Evolutionary conservation across 2,888 invertebrate species (phyloP).

Genomic region (Drosophila affinis): DNA sequence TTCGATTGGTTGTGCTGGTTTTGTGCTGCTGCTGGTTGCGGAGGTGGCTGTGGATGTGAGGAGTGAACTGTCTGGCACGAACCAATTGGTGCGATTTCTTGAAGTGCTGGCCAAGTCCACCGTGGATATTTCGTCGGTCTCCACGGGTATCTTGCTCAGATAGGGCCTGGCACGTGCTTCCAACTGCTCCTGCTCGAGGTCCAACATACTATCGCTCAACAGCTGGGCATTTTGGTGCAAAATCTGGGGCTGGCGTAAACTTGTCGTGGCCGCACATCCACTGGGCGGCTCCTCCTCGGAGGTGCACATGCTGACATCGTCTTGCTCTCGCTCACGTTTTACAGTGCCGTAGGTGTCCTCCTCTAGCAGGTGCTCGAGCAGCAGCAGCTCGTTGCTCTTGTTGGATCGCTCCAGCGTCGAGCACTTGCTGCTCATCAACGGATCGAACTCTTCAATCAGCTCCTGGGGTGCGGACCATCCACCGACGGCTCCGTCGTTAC

Average conservation of each 20-base stretch:
- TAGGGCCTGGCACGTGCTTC: slow-evolving; percentile 64
- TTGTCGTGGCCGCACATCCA: background rate
- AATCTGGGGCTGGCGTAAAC: slow-evolving; percentile 66
- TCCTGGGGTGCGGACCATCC: slow-evolving; percentile 82
- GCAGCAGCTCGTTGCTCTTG: slow-evolving; percentile 86
- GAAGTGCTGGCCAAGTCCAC: slow-evolving; percentile 73
- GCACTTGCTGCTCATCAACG: slow-evolving; percentile 82
- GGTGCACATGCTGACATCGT: slow-evolving; percentile 84
- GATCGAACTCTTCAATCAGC: slow-evolving; percentile 91
- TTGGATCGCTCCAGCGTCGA: slow-evolving; percentile 74
- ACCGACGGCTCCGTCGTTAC: slow-evolving; percentile 73
- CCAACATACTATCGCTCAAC: slow-evolving; percentile 79
- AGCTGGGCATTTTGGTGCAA: slow-evolving; percentile 82
- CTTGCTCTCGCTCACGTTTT: slow-evolving; percentile 78
- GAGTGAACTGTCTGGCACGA: slow-evolving; percentile 61
- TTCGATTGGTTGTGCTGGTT: slow-evolving; percentile 67
- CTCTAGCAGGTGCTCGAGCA: slow-evolving; percentile 88
- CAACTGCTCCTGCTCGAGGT: slow-evolving; percentile 35
- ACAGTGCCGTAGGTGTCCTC: slow-evolving; percentile 88
- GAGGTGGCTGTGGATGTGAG: background rate
- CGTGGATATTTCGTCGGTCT: slow-evolving; percentile 24
- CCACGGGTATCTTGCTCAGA: slow-evolving; percentile 65
- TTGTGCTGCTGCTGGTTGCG: background rate
- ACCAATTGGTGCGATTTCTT: slow-evolving; percentile 82
- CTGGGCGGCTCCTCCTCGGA: slow-evolving; percentile 82